These are phyloP conservation scores for Maniola jurtina DNA, from an alignment of 1,140 invertebrate species.

Conservation along the genomic window DNA sequence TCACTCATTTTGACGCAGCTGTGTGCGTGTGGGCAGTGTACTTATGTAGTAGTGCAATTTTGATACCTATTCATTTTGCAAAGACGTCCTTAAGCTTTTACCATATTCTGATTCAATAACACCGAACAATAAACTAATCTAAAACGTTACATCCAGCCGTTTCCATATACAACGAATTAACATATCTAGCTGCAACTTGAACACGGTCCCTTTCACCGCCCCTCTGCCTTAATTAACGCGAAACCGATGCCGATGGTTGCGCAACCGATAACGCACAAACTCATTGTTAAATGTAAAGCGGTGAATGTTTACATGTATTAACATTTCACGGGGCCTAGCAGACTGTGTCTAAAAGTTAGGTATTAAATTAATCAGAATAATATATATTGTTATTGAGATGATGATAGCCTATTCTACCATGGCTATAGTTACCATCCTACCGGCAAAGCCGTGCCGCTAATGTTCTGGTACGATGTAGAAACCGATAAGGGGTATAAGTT, in stretches of 20 bases:
- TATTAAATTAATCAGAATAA: too few species aligned
- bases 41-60: too few species aligned
- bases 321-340: not conserved
- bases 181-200: constrained; percentile 26
- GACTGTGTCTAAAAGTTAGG: not conserved
- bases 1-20: too few species aligned
- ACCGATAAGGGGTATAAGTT: too few species aligned
- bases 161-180: constrained; percentile 31
- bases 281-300: constrained; percentile 8
- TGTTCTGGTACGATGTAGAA: too few species aligned
- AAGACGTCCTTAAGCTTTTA: too few species aligned
- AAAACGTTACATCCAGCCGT: constrained; percentile 22
- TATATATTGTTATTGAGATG: too few species aligned
- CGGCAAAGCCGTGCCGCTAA: too few species aligned
- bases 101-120: constrained; percentile 1
- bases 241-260: constrained; percentile 23
- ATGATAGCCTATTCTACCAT: too few species aligned
- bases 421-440: too few species aligned
- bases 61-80: too few species aligned
- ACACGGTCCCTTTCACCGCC: constrained; percentile 41
- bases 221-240: constrained; percentile 42
- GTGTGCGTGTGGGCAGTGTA: too few species aligned
- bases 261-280: constrained; percentile 27
- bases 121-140: constrained; percentile 1
- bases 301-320: constrained; percentile 11